Conservation (phyloP, 2,888 invertebrate species). For the Eupithecia exiguata region DNA sequence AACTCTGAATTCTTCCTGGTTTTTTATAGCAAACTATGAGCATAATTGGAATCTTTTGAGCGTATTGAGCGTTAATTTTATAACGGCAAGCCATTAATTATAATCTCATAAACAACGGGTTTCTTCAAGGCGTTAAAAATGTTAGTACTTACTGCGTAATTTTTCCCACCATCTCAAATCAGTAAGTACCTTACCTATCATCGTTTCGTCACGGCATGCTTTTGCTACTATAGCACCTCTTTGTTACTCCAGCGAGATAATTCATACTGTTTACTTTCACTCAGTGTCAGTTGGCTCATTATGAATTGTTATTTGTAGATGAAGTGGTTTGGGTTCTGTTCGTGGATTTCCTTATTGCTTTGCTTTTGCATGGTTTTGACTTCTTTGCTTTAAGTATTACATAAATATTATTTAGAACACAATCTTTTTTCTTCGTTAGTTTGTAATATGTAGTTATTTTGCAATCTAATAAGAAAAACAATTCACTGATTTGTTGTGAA, state of each 20-base stretch:
- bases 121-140: conserved; percentile 1
- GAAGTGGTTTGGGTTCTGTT: neutral
- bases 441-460: neutral
- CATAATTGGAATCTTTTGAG: neutral
- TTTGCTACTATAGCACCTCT: conserved; percentile 47
- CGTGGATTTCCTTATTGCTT: conserved; percentile 9
- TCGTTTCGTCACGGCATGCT: conserved; percentile 46
- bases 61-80: neutral
- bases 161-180: conserved; percentile 36
- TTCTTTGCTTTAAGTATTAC: conserved; percentile 5
- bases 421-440: neutral
- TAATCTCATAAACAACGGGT: conserved; percentile 8
- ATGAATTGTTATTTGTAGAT: conserved; percentile 19
- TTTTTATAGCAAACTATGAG: neutral
- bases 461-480: neutral
- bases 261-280: conserved; percentile 45
- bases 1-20: neutral
- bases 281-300: conserved; percentile 33
- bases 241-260: conserved; percentile 46
- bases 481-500: neutral
- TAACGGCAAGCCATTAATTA: neutral
- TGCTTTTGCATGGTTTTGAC: conserved; percentile 22
- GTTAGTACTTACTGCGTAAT: conserved; percentile 21
- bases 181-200: conserved; percentile 23
- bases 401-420: neutral